Base-by-base conservation (phyloP, 2,888 invertebrate genomes). In the Rhamnusium bicolor region DNA sequence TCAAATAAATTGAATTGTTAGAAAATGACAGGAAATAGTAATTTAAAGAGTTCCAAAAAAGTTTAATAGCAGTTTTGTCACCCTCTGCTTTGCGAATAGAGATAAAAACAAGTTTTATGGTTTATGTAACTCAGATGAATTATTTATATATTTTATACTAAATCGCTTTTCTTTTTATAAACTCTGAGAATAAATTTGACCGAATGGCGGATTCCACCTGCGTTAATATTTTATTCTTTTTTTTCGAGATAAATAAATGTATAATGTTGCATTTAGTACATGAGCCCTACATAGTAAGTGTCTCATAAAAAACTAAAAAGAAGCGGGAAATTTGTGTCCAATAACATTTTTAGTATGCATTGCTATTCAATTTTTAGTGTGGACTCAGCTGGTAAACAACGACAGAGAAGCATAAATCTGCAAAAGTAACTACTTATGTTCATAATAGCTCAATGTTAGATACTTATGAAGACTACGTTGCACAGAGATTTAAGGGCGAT, bases 61-160 rank as follows among this genome's bases (percentile, higher is more conserved):
- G 24, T 14, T 54, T 27, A 56, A 56, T 14, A 54, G 53, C 19
- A 24, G 53, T 12, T 54, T 24, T 54, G 12, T 12, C 53, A 21
- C 40, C 40, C 40, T 40, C 40, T 40, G 40, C 12, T 3, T 40
- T 40, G 12, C 40, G 40, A 40, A 10, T 40, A 4, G 2, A 40
- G 2, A 40, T 40, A 40, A 40, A 40, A 24, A 24, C 27, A 7
- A 14, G 54, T 10, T 54, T 54, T 21, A 27, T 21, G 19, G 54
- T 24, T 2, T n/a, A 19, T 54, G 12, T 54, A 54, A 24, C 54
- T 54, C n/a, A 1, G 54, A 24, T 19, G 54, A 14, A 54, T 24
- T 54, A 54, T 54, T 54, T 63, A 63, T 49, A 63, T n/a, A n/a
- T 63, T 51, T 63, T 54, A 24, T 24, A 24, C 18, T 18, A 51